phyloP scores from a whole-genome alignment of 2,888 invertebrate species.

The Muschampia plurimacula region DNA sequence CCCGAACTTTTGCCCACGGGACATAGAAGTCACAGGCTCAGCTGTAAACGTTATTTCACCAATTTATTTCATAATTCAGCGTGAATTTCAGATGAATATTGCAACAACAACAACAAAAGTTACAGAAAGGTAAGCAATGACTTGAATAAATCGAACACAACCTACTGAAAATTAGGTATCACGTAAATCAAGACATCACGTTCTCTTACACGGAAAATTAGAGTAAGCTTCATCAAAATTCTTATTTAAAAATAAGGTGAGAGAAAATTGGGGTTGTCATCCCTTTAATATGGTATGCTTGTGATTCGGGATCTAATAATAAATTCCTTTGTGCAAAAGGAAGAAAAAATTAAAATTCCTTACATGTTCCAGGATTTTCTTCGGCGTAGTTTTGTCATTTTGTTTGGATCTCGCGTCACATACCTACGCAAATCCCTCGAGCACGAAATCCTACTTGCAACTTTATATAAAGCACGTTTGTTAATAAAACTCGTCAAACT shows the following conservation, averaged over 20 bases:
- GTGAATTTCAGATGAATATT: too few species aligned
- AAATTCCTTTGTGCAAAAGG: constrained; percentile 78
- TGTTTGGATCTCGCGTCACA: constrained; percentile 69
- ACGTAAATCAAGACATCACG: constrained; percentile 49
- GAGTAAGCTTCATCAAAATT: constrained; percentile 66
- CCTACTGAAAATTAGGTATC: neutral
- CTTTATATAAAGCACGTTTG: constrained; percentile 45
- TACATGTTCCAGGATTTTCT: constrained; percentile 66
- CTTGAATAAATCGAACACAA: constrained; percentile 7
- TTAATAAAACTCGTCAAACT: constrained; percentile 47
- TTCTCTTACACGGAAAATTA: constrained; percentile 59
- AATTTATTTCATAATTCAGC: neutral
- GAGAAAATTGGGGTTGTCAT: constrained; percentile 61
- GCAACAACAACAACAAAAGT: neutral
- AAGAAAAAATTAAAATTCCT: constrained; percentile 79
- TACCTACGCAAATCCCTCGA: constrained; percentile 62
- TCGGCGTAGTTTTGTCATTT: constrained; percentile 74
- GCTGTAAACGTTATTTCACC: neutral
- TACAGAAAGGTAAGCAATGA: neutral
- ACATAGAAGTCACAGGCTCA: neutral
- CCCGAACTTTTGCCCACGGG: neutral
- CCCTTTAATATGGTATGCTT: constrained; percentile 69
- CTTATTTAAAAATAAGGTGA: constrained; percentile 63
- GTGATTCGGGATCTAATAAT: constrained; percentile 74
- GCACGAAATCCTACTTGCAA: constrained; percentile 43